Conservation (phyloP, 2,888 invertebrate genomes). For the Euclidia mi region DNA sequence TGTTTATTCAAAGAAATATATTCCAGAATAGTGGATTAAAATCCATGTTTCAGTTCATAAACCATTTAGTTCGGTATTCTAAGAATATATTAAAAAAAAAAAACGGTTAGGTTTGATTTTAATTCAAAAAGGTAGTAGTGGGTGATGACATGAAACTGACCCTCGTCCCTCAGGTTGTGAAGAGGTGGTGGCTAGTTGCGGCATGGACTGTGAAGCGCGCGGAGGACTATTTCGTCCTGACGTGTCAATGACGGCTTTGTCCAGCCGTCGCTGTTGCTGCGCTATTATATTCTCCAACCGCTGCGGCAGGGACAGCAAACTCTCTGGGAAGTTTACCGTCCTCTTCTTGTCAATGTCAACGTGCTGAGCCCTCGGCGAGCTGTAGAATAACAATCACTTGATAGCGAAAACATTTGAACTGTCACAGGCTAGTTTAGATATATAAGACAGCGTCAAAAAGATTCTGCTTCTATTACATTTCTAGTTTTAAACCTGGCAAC, state of each 20-base stretch:
- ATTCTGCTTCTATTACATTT: too few relatives aligned
- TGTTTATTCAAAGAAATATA: slow-evolving; percentile 9
- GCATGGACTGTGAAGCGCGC: slow-evolving; percentile 72
- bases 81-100: neutral
- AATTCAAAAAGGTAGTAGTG: too few relatives aligned
- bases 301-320: slow-evolving; percentile 75
- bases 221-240: slow-evolving; percentile 67
- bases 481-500: too few relatives aligned
- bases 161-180: slow-evolving; percentile 59
- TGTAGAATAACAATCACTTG: slow-evolving; percentile 24
- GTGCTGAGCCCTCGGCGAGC: slow-evolving; percentile 63
- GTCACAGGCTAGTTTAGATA: too few relatives aligned
- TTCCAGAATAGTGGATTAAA: neutral
- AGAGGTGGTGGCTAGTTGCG: slow-evolving; percentile 68
- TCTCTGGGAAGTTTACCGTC: slow-evolving; percentile 78
- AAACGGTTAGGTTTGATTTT: too few relatives aligned
- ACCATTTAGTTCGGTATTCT: too few relatives aligned
- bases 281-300: slow-evolving; percentile 73
- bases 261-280: slow-evolving; percentile 73
- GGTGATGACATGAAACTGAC: slow-evolving; percentile 55
- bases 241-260: slow-evolving; percentile 72
- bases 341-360: slow-evolving; percentile 69
- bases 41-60: too few relatives aligned
- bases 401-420: neutral
- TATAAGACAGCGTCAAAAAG: too few relatives aligned